phyloP scores from a whole-genome alignment of 2,113 vertebrate species.

The Petroica traversi region DNA sequence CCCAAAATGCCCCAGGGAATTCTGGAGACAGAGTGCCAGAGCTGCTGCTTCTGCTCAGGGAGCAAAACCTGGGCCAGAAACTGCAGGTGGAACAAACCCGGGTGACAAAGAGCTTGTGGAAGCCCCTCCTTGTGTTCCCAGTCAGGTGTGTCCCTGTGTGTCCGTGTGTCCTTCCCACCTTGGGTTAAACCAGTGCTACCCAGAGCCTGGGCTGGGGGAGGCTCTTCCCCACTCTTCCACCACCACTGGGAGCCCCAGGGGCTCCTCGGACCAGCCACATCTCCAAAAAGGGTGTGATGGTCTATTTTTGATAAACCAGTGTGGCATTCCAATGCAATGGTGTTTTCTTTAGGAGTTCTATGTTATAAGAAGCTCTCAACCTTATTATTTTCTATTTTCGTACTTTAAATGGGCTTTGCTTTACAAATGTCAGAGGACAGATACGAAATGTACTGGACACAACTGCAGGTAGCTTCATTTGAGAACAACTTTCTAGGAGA shows the following conservation, averaged over 20 bases:
- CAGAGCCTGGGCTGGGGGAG: neutral
- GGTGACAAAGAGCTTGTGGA: constrained; percentile 44
- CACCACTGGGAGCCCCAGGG: constrained; percentile 26
- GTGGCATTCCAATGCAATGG: constrained; percentile 71
- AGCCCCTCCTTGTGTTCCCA: constrained; percentile 29
- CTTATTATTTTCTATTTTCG: constrained; percentile 80
- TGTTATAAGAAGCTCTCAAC: constrained; percentile 67
- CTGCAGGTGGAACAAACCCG: neutral
- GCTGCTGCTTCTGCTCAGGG: neutral
- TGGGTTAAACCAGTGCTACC: constrained; percentile 1
- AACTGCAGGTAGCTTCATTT: constrained; percentile 73
- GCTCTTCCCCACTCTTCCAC: neutral
- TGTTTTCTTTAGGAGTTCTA: constrained; percentile 74
- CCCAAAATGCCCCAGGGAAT: neutral
- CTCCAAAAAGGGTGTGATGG: constrained; percentile 30
- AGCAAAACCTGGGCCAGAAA: neutral
- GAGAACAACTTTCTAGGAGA: constrained; percentile 75
- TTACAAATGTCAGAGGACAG: constrained; percentile 71
- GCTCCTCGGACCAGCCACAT: constrained; percentile 64
- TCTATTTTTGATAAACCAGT: constrained; percentile 76
- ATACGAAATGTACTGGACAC: constrained; percentile 67
- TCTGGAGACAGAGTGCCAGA: neutral
- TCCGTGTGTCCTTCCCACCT: constrained; percentile 1
- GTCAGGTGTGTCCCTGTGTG: neutral
- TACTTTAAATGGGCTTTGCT: constrained; percentile 79